Conservation (phyloP, 2,888 invertebrate genomes). For the Lathronympha strigana region DNA sequence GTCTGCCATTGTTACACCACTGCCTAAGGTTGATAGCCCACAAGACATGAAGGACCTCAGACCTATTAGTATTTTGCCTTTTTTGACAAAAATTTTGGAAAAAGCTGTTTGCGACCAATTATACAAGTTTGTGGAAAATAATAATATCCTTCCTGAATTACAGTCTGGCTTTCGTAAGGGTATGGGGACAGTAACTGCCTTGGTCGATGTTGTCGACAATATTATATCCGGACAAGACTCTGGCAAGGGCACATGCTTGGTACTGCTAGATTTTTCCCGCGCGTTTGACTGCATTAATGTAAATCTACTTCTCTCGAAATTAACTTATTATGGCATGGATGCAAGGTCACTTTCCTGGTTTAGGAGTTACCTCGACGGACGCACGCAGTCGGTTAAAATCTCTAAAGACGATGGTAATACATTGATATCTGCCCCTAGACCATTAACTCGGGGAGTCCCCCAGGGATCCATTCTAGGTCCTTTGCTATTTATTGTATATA, state of each 20-base stretch:
- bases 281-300: slow-evolving; percentile 1
- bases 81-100: background rate
- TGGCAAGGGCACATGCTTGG: background rate
- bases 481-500: background rate
- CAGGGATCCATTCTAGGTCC: slow-evolving; percentile 2
- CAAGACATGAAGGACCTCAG: background rate
- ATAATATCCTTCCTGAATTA: background rate
- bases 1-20: background rate
- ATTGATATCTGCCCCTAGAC: background rate
- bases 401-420: background rate
- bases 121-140: background rate
- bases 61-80: background rate
- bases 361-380: background rate
- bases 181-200: background rate
- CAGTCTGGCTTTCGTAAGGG: background rate
- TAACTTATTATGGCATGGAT: background rate
- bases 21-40: background rate
- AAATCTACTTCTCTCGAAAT: background rate
- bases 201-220: background rate
- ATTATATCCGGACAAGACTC: background rate
- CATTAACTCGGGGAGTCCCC: background rate
- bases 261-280: background rate
- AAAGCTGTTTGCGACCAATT: background rate
- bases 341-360: background rate
- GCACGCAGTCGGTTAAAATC: background rate